A percentile compares a stretch with the other conserved stretches of the same genome.
These are phyloP conservation scores for Mastomys coucha DNA, from an alignment of 2,113 vertebrate genomes.

Conservation along the genomic window DNA sequence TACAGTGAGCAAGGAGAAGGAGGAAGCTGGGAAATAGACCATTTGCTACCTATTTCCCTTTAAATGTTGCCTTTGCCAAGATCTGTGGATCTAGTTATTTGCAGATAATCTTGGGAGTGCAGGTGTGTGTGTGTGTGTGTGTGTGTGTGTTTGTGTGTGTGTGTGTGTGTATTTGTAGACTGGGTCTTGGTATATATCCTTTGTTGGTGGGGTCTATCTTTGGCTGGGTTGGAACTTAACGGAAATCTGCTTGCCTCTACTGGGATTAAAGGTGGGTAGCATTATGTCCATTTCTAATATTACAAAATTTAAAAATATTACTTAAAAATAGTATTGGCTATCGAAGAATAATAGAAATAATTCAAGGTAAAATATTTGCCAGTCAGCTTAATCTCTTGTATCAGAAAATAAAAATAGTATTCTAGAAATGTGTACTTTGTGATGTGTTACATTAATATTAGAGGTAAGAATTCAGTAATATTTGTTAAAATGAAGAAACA, in stretches of 20 bases:
- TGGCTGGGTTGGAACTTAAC: background rate
- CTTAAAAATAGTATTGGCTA: background rate
- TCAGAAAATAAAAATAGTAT: background rate
- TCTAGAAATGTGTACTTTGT: background rate
- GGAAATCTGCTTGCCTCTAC: background rate
- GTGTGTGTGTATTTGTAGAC: rapidly evolving
- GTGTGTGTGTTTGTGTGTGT: background rate
- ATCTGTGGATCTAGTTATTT: slow-evolving; percentile 33
- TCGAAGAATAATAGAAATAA: background rate
- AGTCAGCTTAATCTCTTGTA: background rate
- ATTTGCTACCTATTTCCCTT: slow-evolving; percentile 22
- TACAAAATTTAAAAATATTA: no score
- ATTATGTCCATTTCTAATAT: no score
- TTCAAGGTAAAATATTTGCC: background rate
- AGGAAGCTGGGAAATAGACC: slow-evolving; percentile 32
- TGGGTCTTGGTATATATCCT: background rate
- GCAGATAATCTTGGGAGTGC: background rate
- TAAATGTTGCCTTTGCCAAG: slow-evolving; percentile 32
- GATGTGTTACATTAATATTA: background rate
- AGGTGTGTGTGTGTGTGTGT: background rate
- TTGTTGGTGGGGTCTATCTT: background rate
- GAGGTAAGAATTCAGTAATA: background rate
- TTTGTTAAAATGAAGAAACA: background rate
- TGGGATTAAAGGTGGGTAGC: background rate
- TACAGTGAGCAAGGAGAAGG: slow-evolving; percentile 40